Percentiles rank a stretch among this genome's conserved stretches.
These are phyloP conservation scores for Microdon myrmicae DNA, from an alignment of 2,888 invertebrate species.

Conservation along the genomic window DNA sequence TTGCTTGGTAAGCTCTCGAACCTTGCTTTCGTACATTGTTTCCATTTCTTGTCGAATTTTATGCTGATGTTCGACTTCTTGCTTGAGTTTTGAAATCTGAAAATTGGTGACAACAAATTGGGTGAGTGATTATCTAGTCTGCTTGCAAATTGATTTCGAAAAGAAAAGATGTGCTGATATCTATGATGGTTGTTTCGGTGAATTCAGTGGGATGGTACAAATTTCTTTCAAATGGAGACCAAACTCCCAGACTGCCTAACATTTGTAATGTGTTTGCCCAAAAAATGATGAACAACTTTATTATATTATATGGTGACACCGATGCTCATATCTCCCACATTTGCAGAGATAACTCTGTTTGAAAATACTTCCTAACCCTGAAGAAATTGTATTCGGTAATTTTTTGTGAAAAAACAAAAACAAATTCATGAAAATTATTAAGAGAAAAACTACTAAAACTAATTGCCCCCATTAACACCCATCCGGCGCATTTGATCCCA, in stretches of 20 bases:
- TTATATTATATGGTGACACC: too few relatives aligned
- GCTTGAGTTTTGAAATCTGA: conserved; percentile 58
- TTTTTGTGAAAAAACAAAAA: not conserved
- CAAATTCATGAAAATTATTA: not conserved
- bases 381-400: too few relatives aligned
- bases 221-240: too few relatives aligned
- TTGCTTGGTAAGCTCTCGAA: conserved; percentile 71
- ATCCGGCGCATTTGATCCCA: not conserved
- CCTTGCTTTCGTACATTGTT: conserved; percentile 78
- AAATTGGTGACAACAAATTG: conserved; percentile 1
- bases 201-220: too few relatives aligned
- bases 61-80: conserved; percentile 75
- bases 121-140: not conserved
- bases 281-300: too few relatives aligned
- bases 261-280: too few relatives aligned
- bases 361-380: too few relatives aligned
- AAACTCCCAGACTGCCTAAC: too few relatives aligned
- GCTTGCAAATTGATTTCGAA: not conserved
- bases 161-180: not conserved
- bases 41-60: conserved; percentile 78
- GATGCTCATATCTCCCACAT: too few relatives aligned
- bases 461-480: too few relatives aligned
- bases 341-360: too few relatives aligned
- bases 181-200: too few relatives aligned
- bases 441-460: not conserved